Evolutionary conservation across 2,888 invertebrate genomes (phyloP).

Genomic region (Ctenicera cuprea): DNA sequence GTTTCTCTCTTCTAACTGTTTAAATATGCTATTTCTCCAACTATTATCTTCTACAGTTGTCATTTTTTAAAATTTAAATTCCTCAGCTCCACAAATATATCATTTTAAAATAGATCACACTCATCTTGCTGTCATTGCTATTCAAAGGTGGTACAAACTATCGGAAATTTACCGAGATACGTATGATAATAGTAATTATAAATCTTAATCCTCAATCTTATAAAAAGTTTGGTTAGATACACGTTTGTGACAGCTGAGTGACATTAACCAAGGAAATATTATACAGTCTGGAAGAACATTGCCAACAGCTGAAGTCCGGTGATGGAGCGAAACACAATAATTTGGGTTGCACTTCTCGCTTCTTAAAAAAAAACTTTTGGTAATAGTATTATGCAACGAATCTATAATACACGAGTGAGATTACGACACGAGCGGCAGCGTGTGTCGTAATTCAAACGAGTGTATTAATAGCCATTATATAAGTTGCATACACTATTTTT

Average conservation of each 20-base stretch:
- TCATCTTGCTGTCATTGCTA: slow-evolving; percentile 15
- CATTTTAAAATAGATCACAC: slow-evolving; percentile 1
- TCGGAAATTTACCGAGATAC: slow-evolving; percentile 13
- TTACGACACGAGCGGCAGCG: no score
- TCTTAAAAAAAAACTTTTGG: no score
- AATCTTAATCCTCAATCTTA: slow-evolving; percentile 9
- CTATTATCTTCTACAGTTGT: slow-evolving; percentile 67
- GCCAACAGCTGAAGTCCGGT: no score
- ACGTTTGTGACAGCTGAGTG: background rate
- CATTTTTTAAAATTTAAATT: slow-evolving; percentile 42
- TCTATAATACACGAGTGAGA: no score
- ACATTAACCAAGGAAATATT: no score
- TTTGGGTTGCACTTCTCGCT: no score
- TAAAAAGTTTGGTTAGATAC: slow-evolving; percentile 39
- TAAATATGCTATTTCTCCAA: slow-evolving; percentile 84
- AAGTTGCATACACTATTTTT: no score
- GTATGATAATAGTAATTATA: slow-evolving; percentile 22
- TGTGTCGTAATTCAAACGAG: no score
- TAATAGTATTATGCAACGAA: no score
- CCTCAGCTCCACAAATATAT: background rate
- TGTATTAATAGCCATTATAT: no score
- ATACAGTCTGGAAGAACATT: no score
- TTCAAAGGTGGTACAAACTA: background rate
- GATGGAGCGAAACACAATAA: no score
- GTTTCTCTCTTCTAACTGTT: slow-evolving; percentile 84